Percentiles rank a stretch among this genome's conserved stretches.
Conservation (phyloP, 1,140 invertebrate genomes). For the Drosophila ananassae region DNA sequence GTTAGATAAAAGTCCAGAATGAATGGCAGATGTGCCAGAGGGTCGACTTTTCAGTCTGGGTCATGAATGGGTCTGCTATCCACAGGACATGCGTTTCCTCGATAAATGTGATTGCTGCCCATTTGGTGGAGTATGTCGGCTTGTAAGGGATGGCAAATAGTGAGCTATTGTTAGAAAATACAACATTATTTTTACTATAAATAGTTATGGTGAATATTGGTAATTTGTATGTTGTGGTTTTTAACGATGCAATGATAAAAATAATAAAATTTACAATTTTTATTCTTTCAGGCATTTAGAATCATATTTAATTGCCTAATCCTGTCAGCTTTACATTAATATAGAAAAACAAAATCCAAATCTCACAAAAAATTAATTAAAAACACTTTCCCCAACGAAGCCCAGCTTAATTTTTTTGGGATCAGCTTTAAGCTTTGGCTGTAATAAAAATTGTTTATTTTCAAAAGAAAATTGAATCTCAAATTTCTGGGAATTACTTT, state of each 20-base stretch:
- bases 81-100: constrained; percentile 19
- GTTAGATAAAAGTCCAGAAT: constrained; percentile 48
- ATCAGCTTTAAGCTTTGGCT: too few species aligned
- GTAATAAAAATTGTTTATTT: not conserved
- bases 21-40: constrained; percentile 34
- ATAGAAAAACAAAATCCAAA: too few species aligned
- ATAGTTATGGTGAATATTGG: too few species aligned
- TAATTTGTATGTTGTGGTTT: too few species aligned
- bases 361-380: too few species aligned
- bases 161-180: not conserved
- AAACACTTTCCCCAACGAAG: too few species aligned
- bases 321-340: too few species aligned
- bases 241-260: too few species aligned
- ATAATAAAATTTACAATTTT: not conserved
- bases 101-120: constrained; percentile 4
- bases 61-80: not conserved
- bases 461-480: not conserved
- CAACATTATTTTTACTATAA: too few species aligned
- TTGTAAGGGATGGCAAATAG: not conserved
- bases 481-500: too few species aligned
- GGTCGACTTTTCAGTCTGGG: not conserved
- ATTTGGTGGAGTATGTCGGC: not conserved
- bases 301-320: too few species aligned
- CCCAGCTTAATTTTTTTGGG: too few species aligned
- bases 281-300: not conserved